A percentile compares a stretch with the other conserved stretches of the same genome.
phyloP scores from a whole-genome alignment of 1,140 invertebrate genomes.

The Alviniconcha marisindica region DNA sequence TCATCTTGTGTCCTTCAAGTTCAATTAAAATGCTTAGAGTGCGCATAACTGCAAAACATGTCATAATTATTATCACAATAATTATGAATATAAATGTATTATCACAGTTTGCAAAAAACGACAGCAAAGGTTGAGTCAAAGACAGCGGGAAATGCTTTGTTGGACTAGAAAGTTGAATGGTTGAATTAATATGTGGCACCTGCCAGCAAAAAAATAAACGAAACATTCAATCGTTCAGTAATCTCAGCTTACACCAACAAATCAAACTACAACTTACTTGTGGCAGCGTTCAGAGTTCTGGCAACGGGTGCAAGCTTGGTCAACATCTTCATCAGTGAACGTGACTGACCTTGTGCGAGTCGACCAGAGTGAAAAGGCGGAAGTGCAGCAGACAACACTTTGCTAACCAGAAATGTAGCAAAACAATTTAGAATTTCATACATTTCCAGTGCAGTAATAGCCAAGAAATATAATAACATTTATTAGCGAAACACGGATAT shows the following conservation, averaged over 20 bases:
- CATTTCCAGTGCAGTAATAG: background rate
- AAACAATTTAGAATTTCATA: background rate
- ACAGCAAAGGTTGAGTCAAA: background rate
- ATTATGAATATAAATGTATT: too few species aligned
- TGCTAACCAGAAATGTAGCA: background rate
- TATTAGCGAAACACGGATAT: too few species aligned
- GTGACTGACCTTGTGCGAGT: background rate
- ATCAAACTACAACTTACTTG: background rate
- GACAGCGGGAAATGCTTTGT: background rate
- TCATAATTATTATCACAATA: too few species aligned
- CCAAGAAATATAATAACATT: too few species aligned
- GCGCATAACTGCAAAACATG: too few species aligned
- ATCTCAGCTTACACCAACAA: too few species aligned
- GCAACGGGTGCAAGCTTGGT: constrained; percentile 6
- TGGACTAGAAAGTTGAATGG: too few species aligned
- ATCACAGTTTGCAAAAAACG: too few species aligned
- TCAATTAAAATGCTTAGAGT: too few species aligned
- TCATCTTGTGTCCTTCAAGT: too few species aligned
- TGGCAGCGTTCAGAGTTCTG: background rate
- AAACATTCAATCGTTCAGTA: background rate
- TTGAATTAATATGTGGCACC: background rate
- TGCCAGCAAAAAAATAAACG: background rate
- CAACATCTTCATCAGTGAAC: background rate
- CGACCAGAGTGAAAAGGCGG: background rate
- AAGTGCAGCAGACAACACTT: background rate